Conservation (phyloP, 2,888 invertebrate species). For the Vandiemenella viatica region DNA sequence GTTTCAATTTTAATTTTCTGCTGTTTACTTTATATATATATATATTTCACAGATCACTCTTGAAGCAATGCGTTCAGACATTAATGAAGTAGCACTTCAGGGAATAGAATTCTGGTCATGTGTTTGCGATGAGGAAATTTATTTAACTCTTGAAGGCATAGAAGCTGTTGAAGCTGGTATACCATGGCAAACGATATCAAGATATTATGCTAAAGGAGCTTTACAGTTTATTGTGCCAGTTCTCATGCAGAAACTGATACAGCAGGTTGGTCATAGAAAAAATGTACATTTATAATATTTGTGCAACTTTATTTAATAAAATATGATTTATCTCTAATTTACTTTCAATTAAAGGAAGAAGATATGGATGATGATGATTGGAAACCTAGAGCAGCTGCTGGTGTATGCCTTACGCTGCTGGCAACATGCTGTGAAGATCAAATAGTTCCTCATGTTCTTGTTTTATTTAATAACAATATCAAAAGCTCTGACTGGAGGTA, state of each 20-base stretch:
- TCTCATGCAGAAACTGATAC: constrained; percentile 70
- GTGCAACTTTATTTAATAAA: background rate
- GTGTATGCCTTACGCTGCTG: constrained; percentile 94
- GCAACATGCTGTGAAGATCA: constrained; percentile 95
- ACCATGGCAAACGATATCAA: constrained; percentile 82
- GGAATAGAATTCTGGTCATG: constrained; percentile 99
- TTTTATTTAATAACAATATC: constrained; percentile 91
- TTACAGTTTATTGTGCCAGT: constrained; percentile 88
- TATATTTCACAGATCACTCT: constrained; percentile 72
- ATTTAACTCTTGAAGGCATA: constrained; percentile 81
- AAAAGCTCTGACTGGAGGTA: constrained; percentile 82
- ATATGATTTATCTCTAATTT: background rate
- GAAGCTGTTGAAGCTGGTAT: constrained; percentile 90
- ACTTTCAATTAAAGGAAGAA: constrained; percentile 45
- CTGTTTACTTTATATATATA: too few relatives aligned
- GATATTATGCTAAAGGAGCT: constrained; percentile 97
- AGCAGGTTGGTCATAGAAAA: constrained; percentile 3
- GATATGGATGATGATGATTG: constrained; percentile 97
- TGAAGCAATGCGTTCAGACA: constrained; percentile 94
- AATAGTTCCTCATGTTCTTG: constrained; percentile 87
- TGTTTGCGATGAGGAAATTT: constrained; percentile 98
- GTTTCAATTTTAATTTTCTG: too few relatives aligned
- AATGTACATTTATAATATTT: background rate
- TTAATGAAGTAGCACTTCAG: constrained; percentile 90
- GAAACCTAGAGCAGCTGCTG: constrained; percentile 98